These are phyloP conservation scores for Hippopotamyrus pictus DNA, from an alignment of 2,797 vertebrate genomes.

Conservation along the genomic window DNA sequence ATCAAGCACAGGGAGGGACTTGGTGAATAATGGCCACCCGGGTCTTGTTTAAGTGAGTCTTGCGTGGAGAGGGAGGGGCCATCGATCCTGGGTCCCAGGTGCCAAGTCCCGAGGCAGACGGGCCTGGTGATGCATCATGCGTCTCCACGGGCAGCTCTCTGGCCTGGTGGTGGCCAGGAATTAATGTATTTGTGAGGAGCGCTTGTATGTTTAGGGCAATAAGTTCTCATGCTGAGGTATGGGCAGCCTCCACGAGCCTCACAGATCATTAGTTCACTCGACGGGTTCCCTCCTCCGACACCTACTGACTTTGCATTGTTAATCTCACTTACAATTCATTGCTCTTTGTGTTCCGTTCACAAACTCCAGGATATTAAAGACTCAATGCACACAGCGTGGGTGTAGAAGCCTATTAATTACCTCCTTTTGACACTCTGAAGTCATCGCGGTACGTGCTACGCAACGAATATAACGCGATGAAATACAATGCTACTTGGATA, in stretches of 20 bases:
- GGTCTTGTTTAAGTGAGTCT: background rate
- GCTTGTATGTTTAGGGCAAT: constrained; percentile 21
- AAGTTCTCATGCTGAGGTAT: constrained; percentile 2
- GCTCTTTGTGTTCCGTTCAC: background rate
- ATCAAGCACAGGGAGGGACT: background rate
- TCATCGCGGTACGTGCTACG: background rate
- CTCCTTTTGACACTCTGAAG: background rate
- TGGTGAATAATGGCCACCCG: background rate
- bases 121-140: constrained; percentile 21
- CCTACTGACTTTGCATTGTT: constrained; percentile 21
- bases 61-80: background rate
- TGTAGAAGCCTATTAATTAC: background rate
- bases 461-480: background rate
- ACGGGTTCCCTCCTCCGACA: background rate
- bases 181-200: background rate
- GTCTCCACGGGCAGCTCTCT: constrained; percentile 16
- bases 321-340: constrained; percentile 16
- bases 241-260: background rate
- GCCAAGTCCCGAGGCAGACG: background rate
- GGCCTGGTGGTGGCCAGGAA: background rate
- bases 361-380: constrained; percentile 5
- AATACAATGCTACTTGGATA: background rate
- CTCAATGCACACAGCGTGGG: background rate
- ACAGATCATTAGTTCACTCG: constrained; percentile 35
- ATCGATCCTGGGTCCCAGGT: background rate